phyloP scores from a whole-genome alignment of 2,888 invertebrate species.

The Rotaria magnacalcarata region DNA sequence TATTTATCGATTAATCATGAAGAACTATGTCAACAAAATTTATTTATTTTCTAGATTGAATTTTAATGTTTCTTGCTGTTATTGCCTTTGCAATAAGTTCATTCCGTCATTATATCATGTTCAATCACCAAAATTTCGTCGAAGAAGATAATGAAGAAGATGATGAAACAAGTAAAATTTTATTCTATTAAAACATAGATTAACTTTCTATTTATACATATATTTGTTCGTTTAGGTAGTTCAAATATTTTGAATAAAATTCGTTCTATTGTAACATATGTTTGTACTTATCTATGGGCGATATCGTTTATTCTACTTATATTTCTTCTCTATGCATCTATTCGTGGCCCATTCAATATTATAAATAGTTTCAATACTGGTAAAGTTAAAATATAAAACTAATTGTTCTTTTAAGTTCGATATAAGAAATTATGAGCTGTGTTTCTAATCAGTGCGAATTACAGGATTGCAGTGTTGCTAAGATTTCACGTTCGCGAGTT shows the following conservation, averaged over 20 bases:
- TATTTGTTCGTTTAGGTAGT: neutral
- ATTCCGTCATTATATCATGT: conserved; percentile 5
- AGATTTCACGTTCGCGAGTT: no score
- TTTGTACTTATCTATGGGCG: conserved; percentile 15
- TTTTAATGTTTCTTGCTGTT: conserved; percentile 23
- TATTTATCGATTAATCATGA: neutral
- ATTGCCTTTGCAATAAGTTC: conserved; percentile 61
- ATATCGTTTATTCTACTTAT: conserved; percentile 17
- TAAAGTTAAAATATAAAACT: neutral
- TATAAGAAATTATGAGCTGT: no score
- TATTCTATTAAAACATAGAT: neutral
- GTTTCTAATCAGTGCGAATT: no score
- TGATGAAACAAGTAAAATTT: neutral
- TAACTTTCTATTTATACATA: neutral
- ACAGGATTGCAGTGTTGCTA: no score
- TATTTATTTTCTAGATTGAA: neutral
- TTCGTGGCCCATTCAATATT: conserved; percentile 9
- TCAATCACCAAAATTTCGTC: neutral
- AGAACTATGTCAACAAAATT: no score
- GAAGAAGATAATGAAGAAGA: conserved; percentile 16
- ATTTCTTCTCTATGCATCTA: conserved; percentile 17
- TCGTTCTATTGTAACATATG: conserved; percentile 9
- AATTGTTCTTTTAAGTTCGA: neutral
- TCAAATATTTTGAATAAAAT: conserved; percentile 10
- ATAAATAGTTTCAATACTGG: neutral